A percentile compares a stretch with the other conserved stretches of the same genome.
Evolutionary conservation across 2,113 vertebrate species (phyloP).

Genomic region (Oncorhynchus masou): DNA sequence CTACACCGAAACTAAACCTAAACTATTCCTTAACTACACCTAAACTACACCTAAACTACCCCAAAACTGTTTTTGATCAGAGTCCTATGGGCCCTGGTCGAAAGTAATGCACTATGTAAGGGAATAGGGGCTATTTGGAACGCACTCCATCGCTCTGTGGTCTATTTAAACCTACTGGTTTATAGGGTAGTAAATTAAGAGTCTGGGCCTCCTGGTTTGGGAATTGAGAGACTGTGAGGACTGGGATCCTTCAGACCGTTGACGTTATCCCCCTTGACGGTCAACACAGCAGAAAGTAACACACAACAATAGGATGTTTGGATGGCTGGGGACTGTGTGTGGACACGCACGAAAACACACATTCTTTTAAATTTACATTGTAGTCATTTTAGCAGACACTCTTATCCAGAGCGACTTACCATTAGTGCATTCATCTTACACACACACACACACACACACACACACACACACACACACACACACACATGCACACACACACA

Average conservation of each 20-base stretch:
- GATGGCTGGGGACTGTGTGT: neutral
- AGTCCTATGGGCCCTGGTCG: too few relatives aligned
- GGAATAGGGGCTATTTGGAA: neutral
- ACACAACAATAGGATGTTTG: constrained; percentile 24
- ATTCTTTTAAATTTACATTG: neutral
- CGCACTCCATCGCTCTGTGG: too few relatives aligned
- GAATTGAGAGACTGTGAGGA: neutral
- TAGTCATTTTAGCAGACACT: too few relatives aligned
- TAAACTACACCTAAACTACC: too few relatives aligned
- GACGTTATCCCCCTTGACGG: neutral
- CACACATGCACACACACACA: neutral
- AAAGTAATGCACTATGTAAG: neutral
- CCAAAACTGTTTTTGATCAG: too few relatives aligned
- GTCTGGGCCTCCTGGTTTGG: neutral
- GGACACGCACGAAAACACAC: constrained; percentile 1
- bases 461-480: too few relatives aligned
- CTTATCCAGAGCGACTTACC: too few relatives aligned
- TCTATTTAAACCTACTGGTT: too few relatives aligned
- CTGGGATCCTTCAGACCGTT: neutral
- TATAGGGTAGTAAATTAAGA: too few relatives aligned
- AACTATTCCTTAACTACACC: too few relatives aligned
- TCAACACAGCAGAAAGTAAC: neutral
- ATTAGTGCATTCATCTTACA: neutral
- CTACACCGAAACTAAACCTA: too few relatives aligned
- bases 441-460: neutral